Percentiles rank a stretch among this genome's conserved stretches.
Evolutionary conservation across 1,140 invertebrate genomes (phyloP).

Genomic region (Drosophila erecta): DNA sequence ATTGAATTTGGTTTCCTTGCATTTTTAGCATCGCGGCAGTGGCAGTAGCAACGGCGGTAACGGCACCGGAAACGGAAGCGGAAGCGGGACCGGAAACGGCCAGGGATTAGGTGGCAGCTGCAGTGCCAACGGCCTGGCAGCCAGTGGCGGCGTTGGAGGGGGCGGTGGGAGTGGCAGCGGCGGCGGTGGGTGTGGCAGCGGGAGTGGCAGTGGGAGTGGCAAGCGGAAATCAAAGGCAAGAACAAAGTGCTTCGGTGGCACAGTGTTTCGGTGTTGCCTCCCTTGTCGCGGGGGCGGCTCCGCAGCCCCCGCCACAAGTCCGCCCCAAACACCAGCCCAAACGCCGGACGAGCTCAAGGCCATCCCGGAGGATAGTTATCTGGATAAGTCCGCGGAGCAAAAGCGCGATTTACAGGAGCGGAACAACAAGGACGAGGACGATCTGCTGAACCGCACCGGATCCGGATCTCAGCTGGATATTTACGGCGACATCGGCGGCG

Average conservation of each 20-base stretch:
- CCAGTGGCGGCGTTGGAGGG: slow-evolving; percentile 51
- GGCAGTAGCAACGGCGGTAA: slow-evolving; percentile 52
- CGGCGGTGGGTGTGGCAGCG: slow-evolving; percentile 21
- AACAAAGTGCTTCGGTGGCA: slow-evolving; percentile 85
- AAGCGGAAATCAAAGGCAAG: slow-evolving; percentile 73
- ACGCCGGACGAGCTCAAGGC: slow-evolving; percentile 69
- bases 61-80: slow-evolving; percentile 36
- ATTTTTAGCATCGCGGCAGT: slow-evolving; percentile 64
- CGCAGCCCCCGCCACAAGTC: slow-evolving; percentile 86
- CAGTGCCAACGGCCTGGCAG: slow-evolving; percentile 71
- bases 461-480: slow-evolving; percentile 9
- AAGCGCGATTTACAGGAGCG: slow-evolving; percentile 4
- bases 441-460: slow-evolving; percentile 10
- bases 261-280: slow-evolving; percentile 88
- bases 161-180: slow-evolving; percentile 39
- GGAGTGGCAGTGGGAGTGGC: slow-evolving; percentile 26
- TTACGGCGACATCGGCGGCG: slow-evolving; percentile 9
- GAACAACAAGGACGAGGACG: slow-evolving; percentile 22
- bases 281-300: slow-evolving; percentile 88
- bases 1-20: not conserved
- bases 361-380: slow-evolving; percentile 16
- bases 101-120: slow-evolving; percentile 50
- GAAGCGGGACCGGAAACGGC: slow-evolving; percentile 45
- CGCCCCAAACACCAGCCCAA: slow-evolving; percentile 77
- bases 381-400: slow-evolving; percentile 11